Evolutionary conservation across 2,888 invertebrate genomes (phyloP), one percentile per base, ranked within the genome.

Genomic region (Caenorhabditis japonica): DNA sequence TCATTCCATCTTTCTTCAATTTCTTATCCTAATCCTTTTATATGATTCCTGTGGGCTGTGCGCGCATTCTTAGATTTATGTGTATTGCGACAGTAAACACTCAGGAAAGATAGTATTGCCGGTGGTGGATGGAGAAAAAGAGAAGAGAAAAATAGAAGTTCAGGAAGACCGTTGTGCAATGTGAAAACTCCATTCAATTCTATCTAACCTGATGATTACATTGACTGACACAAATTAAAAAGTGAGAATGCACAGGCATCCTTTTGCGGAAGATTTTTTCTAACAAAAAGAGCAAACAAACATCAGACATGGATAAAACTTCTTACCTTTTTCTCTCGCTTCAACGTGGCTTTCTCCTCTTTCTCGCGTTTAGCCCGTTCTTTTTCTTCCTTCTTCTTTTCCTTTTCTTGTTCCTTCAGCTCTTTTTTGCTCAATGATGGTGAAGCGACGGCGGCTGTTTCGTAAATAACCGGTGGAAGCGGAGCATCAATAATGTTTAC

Each of bases 401-500:
- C 83, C 41, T 83, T 82, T 52, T 80, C 78, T 41, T 62, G 60
- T 13, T 70, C 78, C 51, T 78, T 80, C 61, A 78, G 17, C 27
- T 78, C 80, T 59, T 80, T 80, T 34, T 80, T 80, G 64, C 64
- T 62, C 55, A 78, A 55, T 8, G 64, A 56, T 55, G 80, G 80
- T 13, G 80, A 77, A 43, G 71, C 72, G 25, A 61, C 60, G 19
- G 55, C 69, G 19, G 49, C 49, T 8, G 56, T 58, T 27, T 59
- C 64, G 7, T 38, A 21, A n/a, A 36, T 51, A 12, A 51, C 47
- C 27, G 69, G 60, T 27, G 61, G 64, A 25, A 52, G 56, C n/a
- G 74, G 68, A 5, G 76, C 73, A 92, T 90, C 82, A 93, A 90
- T 2, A 92, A 90, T 87, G 53, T 83, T 80, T 23, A 89, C 88